Conservation (phyloP, 2,797 vertebrate genomes). For the Tragelaphus eurycerus region DNA sequence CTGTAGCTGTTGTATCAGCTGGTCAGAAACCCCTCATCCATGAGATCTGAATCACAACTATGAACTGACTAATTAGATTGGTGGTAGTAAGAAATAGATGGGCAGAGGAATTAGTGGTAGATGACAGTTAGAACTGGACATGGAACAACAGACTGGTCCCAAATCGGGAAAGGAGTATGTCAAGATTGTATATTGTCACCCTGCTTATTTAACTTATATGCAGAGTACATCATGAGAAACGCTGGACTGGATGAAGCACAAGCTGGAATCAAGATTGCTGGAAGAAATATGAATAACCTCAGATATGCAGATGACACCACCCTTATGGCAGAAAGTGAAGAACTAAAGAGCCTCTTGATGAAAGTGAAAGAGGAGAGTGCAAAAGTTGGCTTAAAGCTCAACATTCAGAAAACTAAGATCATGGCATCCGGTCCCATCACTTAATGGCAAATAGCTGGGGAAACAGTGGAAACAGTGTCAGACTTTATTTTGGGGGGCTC, state of each 20-base stretch:
- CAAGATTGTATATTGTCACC: not conserved
- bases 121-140: not conserved
- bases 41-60: not conserved
- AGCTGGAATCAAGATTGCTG: too few species aligned
- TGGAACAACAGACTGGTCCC: not conserved
- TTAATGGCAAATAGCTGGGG: too few species aligned
- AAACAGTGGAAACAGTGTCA: too few species aligned
- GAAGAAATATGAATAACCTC: too few species aligned
- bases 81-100: not conserved
- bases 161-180: not conserved
- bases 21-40: not conserved
- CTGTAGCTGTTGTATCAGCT: not conserved
- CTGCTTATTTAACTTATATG: not conserved
- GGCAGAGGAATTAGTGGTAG: not conserved
- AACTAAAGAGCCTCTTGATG: too few species aligned
- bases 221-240: not conserved
- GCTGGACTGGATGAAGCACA: not conserved
- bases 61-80: not conserved
- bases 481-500: too few species aligned
- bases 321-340: too few species aligned
- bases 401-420: too few species aligned
- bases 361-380: too few species aligned
- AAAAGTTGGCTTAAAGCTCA: too few species aligned
- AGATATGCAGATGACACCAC: too few species aligned
- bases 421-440: too few species aligned